Conservation (phyloP, 2,113 vertebrate genomes). For the Barbus barbus region DNA sequence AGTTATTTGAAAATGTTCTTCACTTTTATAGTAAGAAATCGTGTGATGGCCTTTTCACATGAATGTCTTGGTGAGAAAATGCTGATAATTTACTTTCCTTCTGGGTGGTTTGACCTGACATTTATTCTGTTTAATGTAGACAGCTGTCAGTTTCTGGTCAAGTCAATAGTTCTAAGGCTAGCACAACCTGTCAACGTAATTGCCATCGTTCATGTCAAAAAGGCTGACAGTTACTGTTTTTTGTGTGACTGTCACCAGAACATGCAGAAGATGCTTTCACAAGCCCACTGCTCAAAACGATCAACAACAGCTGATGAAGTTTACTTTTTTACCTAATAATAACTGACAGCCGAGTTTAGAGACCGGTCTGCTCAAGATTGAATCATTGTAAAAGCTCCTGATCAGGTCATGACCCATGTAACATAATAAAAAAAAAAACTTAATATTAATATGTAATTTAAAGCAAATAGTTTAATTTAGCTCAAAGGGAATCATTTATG, state of each 20-base stretch:
- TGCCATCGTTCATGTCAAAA: conserved; percentile 30
- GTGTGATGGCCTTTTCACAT: neutral
- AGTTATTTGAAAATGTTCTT: conserved; percentile 2
- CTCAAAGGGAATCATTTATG: no score
- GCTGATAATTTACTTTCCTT: conserved; percentile 26
- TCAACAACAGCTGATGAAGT: neutral
- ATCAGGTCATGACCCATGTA: conserved; percentile 7
- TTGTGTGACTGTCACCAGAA: conserved; percentile 5
- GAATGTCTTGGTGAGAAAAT: conserved; percentile 3
- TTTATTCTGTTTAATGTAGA: conserved; percentile 13
- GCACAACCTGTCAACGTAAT: conserved; percentile 32
- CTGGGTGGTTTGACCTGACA: neutral
- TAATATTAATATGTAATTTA: no score
- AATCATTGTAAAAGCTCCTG: neutral
- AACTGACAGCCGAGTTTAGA: neutral
- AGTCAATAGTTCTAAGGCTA: conserved; percentile 18
- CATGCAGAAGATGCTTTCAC: neutral
- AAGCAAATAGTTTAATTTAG: no score
- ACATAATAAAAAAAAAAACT: no score
- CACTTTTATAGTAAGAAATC: neutral
- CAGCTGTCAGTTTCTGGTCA: conserved; percentile 41
- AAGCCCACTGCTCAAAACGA: neutral
- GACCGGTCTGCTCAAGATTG: neutral
- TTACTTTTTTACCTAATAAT: neutral
- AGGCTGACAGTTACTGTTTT: conserved; percentile 7